Evolutionary conservation across 2,888 invertebrate species (phyloP), one percentile per base, ranked within the genome.

Genomic region (Lymantria monacha): DNA sequence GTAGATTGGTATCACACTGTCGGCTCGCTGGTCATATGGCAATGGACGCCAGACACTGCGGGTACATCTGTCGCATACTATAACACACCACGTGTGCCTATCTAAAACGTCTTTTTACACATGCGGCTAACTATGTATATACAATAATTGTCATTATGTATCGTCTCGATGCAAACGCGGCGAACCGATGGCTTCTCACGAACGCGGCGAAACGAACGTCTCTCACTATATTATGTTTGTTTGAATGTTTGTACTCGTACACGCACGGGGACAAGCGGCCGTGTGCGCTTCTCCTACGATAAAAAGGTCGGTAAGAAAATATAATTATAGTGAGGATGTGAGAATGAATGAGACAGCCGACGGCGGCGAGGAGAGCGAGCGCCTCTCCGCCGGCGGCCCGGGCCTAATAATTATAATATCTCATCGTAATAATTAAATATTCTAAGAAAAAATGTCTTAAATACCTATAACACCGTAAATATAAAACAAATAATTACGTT

Each of bases 361-460:
- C 81, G 85, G 80, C 81, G 81, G 72, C 57, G 76, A 59, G 77
- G 75, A 51, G 76, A 74, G 69, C 62, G 57, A 53, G 77, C 77
- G 73, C 68, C 74, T 44, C 66, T 51, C 74, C 83, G 81, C 80
- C 83, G 80, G 76, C 86, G 83, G 82, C 83, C 81, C 72, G 77
- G 85, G 79, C 87, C 85, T 87, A 87, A 86, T 86, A 83, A 85
- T 83, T 86, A 82, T 86, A 87, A 89, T 85, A 87, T 87, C 85
- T 84, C 87, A 83, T 87, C 87, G 87, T 87, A 86, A 85, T 87
- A 86, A 90, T 90, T 90, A 89, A 91, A 90, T 88, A 90, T 85
- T 86, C 89, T 90, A 90, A 89, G 90, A 90, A 90, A 87, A 89
- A 91, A 90, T 89, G 90, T 89, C 91, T 91, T 91, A 91, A 88